phyloP scores from a whole-genome alignment of 2,113 vertebrate genomes.

The Dolichallabes microphthalmus region DNA sequence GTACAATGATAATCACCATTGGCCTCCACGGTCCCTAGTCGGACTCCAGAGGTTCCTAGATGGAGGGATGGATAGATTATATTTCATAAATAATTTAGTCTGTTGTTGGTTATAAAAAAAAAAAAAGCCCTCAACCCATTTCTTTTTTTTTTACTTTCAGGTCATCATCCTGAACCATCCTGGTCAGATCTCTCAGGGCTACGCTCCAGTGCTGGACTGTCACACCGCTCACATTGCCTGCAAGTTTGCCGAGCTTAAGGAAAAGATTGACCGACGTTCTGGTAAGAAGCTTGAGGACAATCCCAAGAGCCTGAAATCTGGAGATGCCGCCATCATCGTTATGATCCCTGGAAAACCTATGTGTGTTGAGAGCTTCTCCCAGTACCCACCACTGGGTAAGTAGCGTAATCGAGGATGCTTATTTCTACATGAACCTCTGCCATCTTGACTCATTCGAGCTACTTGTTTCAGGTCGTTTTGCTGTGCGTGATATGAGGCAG shows the following conservation, averaged over 20 bases:
- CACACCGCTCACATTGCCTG: slow-evolving; percentile 77
- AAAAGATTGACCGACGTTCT: slow-evolving; percentile 76
- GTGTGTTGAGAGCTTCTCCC: slow-evolving; percentile 77
- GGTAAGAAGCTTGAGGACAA: slow-evolving; percentile 79
- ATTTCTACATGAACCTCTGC: not conserved
- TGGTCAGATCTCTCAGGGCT: slow-evolving; percentile 73
- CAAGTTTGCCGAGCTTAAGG: slow-evolving; percentile 76
- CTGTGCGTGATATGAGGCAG: slow-evolving; percentile 77
- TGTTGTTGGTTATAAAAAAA: too few species aligned
- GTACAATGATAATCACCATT: too few species aligned
- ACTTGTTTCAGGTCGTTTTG: slow-evolving; percentile 68
- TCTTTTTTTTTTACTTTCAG: slow-evolving; percentile 52
- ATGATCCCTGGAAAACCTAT: slow-evolving; percentile 76
- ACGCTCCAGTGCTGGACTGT: slow-evolving; percentile 76
- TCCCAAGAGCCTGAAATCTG: slow-evolving; percentile 75
- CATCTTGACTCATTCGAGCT: not conserved
- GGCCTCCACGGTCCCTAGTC: too few species aligned
- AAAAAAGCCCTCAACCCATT: not conserved
- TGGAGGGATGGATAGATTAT: too few species aligned
- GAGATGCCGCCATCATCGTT: slow-evolving; percentile 74
- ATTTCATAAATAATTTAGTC: not conserved
- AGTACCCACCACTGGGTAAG: slow-evolving; percentile 76
- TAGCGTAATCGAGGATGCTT: not conserved
- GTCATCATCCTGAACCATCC: slow-evolving; percentile 82
- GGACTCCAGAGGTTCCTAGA: too few species aligned